A percentile compares a stretch with the other conserved stretches of the same genome.
These are phyloP conservation scores for Clavelina lepadiformis DNA, from an alignment of 23 tunicate species.

Conservation along the genomic window DNA sequence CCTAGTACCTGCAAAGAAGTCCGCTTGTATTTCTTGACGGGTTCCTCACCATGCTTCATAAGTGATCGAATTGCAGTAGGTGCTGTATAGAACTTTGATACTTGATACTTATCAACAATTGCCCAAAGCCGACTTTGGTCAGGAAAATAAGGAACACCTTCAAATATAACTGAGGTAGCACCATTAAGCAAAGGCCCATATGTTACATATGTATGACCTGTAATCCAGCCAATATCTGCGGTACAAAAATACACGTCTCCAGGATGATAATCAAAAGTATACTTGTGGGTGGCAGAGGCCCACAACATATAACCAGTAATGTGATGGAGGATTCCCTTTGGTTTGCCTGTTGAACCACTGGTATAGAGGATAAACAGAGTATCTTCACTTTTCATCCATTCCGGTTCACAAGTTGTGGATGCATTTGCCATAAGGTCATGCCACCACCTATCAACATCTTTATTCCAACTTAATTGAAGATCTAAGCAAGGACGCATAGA, in stretches of 20 bases:
- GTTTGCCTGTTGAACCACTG: constrained; percentile 93
- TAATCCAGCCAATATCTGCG: constrained; percentile 99
- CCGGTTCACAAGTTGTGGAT: constrained; percentile 64
- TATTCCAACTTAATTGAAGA: constrained; percentile 53
- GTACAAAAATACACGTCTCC: constrained; percentile 89
- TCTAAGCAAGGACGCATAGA: constrained; percentile 48
- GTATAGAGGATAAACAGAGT: constrained; percentile 89
- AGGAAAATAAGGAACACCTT: constrained; percentile 86
- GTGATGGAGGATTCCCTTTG: constrained; percentile 91
- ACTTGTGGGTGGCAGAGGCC: constrained; percentile 90
- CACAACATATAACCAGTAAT: constrained; percentile 90
- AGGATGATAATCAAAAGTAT: constrained; percentile 87
- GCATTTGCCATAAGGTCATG: constrained; percentile 74
- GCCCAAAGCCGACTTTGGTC: constrained; percentile 90
- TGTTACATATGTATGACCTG: constrained; percentile 93
- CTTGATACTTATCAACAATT: constrained; percentile 82
- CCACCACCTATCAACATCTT: constrained; percentile 73
- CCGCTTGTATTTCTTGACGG: constrained; percentile 70
- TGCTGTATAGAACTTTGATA: constrained; percentile 91
- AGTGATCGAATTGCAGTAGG: constrained; percentile 93
- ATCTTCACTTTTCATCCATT: constrained; percentile 85
- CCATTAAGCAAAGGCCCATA: constrained; percentile 94
- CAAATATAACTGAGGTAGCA: constrained; percentile 92
- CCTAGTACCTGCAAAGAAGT: constrained; percentile 61
- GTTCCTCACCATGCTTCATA: constrained; percentile 86